These are phyloP conservation scores for Pseudochirops cupreus DNA, from an alignment of 2,797 vertebrate genomes.

Conservation along the genomic window DNA sequence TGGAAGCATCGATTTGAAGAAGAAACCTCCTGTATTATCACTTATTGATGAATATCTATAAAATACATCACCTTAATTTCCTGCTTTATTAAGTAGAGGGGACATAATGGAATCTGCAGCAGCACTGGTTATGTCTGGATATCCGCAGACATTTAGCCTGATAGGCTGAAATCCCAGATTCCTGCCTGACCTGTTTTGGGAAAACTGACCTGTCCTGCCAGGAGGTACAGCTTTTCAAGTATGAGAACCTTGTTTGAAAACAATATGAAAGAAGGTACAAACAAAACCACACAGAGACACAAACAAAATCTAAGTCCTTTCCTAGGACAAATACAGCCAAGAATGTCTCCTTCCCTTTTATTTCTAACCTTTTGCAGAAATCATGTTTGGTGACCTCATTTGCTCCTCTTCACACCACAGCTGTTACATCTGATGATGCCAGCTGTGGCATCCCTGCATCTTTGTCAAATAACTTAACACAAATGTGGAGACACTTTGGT, in stretches of 20 bases:
- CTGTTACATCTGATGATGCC: constrained; percentile 58
- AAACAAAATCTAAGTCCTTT: neutral
- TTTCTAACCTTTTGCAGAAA: neutral
- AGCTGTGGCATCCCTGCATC: constrained; percentile 63
- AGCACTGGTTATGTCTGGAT: neutral
- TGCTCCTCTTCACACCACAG: constrained; percentile 70
- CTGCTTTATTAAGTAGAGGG: neutral
- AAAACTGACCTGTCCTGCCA: neutral
- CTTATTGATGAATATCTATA: neutral
- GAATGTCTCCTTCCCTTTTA: constrained; percentile 37
- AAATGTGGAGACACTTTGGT: neutral
- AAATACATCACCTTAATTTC: neutral
- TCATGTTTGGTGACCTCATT: constrained; percentile 50
- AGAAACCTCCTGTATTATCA: neutral
- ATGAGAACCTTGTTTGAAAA: neutral
- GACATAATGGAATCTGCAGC: neutral
- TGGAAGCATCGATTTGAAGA: neutral
- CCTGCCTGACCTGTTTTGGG: neutral
- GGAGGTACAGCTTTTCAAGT: neutral
- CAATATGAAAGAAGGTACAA: neutral
- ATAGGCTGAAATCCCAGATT: neutral
- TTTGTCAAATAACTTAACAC: constrained; percentile 22
- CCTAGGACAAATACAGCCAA: constrained; percentile 20
- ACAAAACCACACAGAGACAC: neutral
- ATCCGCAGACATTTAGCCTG: neutral